Base-by-base conservation (phyloP, 2,113 vertebrate species). In the Pygoscelis adeliae region DNA sequence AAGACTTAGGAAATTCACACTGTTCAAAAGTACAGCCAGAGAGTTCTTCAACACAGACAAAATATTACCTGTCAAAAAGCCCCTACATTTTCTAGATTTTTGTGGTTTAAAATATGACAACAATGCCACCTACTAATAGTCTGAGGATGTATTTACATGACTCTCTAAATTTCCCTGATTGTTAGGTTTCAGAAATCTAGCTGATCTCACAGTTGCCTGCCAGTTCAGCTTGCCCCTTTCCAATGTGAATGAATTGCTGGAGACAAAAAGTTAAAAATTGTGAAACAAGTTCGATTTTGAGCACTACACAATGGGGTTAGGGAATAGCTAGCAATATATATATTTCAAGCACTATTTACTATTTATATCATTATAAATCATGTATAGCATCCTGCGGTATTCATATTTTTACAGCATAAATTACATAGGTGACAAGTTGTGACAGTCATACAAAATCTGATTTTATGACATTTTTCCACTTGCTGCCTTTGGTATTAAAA, bases 341-440 rank as follows among this genome's bases (percentile, higher is more conserved):
- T 69, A 91, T 91, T 95, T 93, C 59, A 96, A 95, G 81, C 47
- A 83, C 58, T 97, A 44, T 96, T 97, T 96, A 93, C 93, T 94
- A 92, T 97, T 97, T 96, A 96, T 97, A 97, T 87, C 82, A 88
- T 95, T 91, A 93, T 95, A 97, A 97, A 98, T 95, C 87, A 97
- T 96, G 93, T 72, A 97, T 93, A 89, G 15, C 70, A 94, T 87
- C 59, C 80, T 85, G 56, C 83, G 81, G 49, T 77, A 88, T 92
- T 97, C 88, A 76, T 93, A 89, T 86, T 96, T 97, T 96, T 97
- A 95, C 96, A 96, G 90, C 84, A 97, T 96, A 95, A 97, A 97
- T 97, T 97, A 79, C 86, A 1, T 73, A 97, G 93, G 81, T 93
- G 94, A 96, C 95, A 88, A 95, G 90, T 92, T 93, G 71, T 96